Evolutionary conservation across 2,113 vertebrate species (phyloP).

Genomic region (Zosterops hypoxanthus): DNA sequence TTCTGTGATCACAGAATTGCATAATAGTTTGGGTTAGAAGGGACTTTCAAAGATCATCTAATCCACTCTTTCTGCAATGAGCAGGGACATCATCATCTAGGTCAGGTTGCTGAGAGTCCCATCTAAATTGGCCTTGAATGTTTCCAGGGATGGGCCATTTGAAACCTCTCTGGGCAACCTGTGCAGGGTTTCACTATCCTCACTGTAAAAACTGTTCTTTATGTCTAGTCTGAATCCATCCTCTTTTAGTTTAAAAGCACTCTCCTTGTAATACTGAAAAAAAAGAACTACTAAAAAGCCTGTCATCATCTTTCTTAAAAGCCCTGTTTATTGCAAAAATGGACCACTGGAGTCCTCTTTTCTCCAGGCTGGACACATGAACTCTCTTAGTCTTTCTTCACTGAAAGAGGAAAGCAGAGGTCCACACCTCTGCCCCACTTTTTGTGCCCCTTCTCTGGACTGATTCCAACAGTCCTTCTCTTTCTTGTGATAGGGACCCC

Average conservation of each 20-base stretch:
- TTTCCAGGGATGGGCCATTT: neutral
- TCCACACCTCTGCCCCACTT: neutral
- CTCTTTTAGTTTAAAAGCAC: neutral
- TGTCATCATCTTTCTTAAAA: neutral
- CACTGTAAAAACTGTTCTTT: neutral
- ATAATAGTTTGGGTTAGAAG: neutral
- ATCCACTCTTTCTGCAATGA: accelerated
- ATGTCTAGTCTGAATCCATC: accelerated
- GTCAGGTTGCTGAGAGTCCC: neutral
- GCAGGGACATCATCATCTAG: neutral
- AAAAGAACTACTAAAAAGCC: neutral
- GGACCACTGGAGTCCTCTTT: accelerated
- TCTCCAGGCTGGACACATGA: accelerated
- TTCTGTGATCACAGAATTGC: neutral
- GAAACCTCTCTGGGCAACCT: neutral
- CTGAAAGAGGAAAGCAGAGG: neutral
- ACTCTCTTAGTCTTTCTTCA: neutral
- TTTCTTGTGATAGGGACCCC: neutral
- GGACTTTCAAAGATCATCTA: neutral
- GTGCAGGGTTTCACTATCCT: neutral
- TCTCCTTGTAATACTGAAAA: neutral
- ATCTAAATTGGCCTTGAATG: neutral
- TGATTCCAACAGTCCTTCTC: neutral
- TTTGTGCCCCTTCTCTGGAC: neutral
- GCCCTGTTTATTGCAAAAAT: neutral